A percentile compares a stretch with the other conserved stretches of the same genome.
Conservation (phyloP, 2,797 vertebrate species). For the Euphonia xanthogaster region DNA sequence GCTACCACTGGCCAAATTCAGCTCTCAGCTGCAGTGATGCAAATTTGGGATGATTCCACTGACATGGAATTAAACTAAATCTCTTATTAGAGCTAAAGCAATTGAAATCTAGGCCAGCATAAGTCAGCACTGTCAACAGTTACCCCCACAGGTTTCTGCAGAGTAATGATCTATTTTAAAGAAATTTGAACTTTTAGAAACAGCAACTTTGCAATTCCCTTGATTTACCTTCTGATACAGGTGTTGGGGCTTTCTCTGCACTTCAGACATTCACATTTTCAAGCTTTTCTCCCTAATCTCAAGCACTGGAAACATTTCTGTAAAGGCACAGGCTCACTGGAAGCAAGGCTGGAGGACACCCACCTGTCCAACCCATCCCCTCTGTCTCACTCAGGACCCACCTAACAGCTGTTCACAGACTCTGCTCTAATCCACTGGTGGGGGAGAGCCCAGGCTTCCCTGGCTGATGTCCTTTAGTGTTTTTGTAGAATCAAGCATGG, state of each 20-base stretch:
- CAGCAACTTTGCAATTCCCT: background rate
- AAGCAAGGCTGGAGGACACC: background rate
- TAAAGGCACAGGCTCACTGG: background rate
- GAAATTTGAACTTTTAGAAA: background rate
- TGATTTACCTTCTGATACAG: background rate
- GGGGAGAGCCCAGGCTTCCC: background rate
- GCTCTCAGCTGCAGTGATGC: background rate
- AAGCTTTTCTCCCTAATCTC: background rate
- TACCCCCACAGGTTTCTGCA: conserved; percentile 26
- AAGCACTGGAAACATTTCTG: background rate
- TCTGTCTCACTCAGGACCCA: background rate
- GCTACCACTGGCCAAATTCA: background rate
- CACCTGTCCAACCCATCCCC: background rate
- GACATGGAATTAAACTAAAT: conserved; percentile 47
- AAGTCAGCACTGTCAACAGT: conserved; percentile 54
- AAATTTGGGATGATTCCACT: conserved; percentile 30
- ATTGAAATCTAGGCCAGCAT: conserved; percentile 47
- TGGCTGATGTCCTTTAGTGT: background rate
- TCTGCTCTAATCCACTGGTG: background rate
- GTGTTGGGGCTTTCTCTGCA: background rate
- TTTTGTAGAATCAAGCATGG: background rate
- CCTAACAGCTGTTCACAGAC: background rate
- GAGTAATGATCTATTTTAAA: conserved; percentile 49
- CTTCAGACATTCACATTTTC: background rate
- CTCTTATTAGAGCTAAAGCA: conserved; percentile 24